Conservation (phyloP, 2,797 vertebrate genomes). For the Molossus molossus region DNA sequence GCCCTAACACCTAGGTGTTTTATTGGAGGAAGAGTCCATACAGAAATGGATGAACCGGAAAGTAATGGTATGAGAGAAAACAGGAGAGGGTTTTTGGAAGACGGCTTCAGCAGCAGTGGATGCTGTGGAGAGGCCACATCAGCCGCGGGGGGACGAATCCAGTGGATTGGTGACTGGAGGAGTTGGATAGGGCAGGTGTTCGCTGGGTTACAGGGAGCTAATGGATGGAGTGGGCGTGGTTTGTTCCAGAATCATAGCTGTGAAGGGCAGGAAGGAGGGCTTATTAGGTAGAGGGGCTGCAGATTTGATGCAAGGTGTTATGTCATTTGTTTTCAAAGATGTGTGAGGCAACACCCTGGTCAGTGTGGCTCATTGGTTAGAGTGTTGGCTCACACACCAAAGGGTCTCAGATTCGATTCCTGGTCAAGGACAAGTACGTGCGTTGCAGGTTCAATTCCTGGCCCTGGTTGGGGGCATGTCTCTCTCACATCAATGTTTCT, state of each 20-base stretch:
- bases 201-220: background rate
- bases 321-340: constrained; percentile 27
- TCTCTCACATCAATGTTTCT: too few species aligned
- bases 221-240: background rate
- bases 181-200: background rate
- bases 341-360: background rate
- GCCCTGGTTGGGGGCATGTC: too few species aligned
- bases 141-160: background rate
- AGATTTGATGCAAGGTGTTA: background rate
- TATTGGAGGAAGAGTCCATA: constrained; percentile 20
- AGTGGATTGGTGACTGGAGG: background rate
- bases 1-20: background rate
- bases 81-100: background rate
- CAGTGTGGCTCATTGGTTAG: too few species aligned
- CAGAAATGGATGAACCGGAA: constrained; percentile 57
- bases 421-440: too few species aligned
- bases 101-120: background rate
- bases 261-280: background rate
- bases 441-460: too few species aligned
- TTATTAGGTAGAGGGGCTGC: background rate
- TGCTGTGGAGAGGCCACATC: background rate
- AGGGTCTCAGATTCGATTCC: too few species aligned
- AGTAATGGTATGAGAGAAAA: constrained; percentile 48
- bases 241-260: constrained; percentile 13
- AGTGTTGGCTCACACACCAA: too few species aligned